These are phyloP conservation scores for Cliona cf. orientalis DNA, from an alignment of 37 sponge, comb jelly and placozoan genomes.

Conservation along the genomic window DNA sequence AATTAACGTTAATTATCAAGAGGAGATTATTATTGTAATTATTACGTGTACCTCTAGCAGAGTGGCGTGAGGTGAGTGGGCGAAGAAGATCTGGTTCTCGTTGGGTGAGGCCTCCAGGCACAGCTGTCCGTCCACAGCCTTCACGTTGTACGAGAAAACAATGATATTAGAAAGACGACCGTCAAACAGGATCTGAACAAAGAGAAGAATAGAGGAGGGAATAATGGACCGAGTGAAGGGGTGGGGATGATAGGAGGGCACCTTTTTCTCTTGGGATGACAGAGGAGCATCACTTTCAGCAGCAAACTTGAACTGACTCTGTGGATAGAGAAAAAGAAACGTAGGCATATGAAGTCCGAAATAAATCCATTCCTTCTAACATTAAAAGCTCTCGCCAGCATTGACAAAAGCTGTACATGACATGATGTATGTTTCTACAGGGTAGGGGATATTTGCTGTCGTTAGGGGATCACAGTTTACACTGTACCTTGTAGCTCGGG, in stretches of 20 bases:
- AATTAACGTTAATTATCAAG: too few species aligned
- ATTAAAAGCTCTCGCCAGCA: too few species aligned
- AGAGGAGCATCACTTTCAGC: slow-evolving; percentile 76
- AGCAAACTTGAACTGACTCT: slow-evolving; percentile 84
- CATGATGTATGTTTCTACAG: too few species aligned
- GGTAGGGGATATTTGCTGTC: background rate
- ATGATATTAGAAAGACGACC: slow-evolving; percentile 72
- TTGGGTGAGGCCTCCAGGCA: slow-evolving; percentile 84
- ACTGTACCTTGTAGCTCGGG: slow-evolving; percentile 72
- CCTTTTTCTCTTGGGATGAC: slow-evolving; percentile 60
- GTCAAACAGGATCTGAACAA: slow-evolving; percentile 66
- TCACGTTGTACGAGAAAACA: slow-evolving; percentile 89
- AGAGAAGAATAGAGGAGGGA: background rate
- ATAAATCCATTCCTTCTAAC: too few species aligned
- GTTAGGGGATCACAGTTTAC: background rate
- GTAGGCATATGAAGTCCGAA: background rate
- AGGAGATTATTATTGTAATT: background rate
- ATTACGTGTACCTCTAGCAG: slow-evolving; percentile 70
- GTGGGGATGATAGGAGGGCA: background rate
- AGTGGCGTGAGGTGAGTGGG: slow-evolving; percentile 90
- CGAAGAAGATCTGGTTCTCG: slow-evolving; percentile 72
- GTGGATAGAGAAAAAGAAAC: background rate
- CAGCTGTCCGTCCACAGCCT: slow-evolving; percentile 91
- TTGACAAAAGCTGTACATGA: too few species aligned
- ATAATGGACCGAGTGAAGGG: background rate